Evolutionary conservation across 1,140 invertebrate genomes (phyloP), one percentile per base, ranked within the genome.

Genomic region (Lepidostoma basale): DNA sequence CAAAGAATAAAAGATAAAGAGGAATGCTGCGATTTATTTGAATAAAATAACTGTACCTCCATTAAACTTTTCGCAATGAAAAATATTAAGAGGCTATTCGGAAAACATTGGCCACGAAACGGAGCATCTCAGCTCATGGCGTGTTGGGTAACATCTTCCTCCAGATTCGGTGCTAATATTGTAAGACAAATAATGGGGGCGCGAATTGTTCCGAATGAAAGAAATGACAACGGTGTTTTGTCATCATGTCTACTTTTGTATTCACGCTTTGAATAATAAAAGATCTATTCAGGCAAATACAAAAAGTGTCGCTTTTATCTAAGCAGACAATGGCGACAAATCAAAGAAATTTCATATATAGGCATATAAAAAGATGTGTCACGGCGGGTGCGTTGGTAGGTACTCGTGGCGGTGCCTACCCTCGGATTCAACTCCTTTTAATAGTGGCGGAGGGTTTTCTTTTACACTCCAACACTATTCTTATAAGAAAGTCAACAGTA

Each of bases 271-370:
- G 69, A 72, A 72, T 72, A 74, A 80, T 80, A 81, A 81, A 80
- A 77, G 78, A 76, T 79, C 77, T 80, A 79, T 80, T 80, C 78
- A 80, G 76, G 78, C 78, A 77, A 76, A 78, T 75, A 74, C 77
- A 77, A 78, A 79, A 81, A 81, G 78, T 81, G 79, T 80, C 79
- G 76, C 77, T 77, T 81, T 81, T 80, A 80, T 80, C 79, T 76
- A 75, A 62, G 62, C 74, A 71, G 75, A 81, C 80, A 80, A 81
- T 80, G 75, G 78, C 62, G 72, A 74, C 76, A 77, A 81, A 80
- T 81, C 80, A 80, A 80, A 81, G 78, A 81, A 80, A 81, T 78
- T 78, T 72, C 69, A 66, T 66, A 72, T 63, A 66, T 67, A 68
- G 42, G 47, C 67, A 52, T 64, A 14, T 56, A 30, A 64, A 63